Evolutionary conservation across 2,888 invertebrate genomes (phyloP), one percentile per base, ranked within the genome.

Genomic region (Drosophila longiperda): DNA sequence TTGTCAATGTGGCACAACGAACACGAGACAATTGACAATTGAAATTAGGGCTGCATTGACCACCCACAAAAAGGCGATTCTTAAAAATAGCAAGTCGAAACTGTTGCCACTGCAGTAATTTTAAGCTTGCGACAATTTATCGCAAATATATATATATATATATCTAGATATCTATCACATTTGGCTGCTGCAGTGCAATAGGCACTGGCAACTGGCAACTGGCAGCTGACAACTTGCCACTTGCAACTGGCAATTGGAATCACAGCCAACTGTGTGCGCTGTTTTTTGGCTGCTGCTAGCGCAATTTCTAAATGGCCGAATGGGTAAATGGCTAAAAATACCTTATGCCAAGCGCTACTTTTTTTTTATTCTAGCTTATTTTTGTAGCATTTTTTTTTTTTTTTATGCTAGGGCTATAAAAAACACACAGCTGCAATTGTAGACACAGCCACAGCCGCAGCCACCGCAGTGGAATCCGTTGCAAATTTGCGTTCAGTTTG

Each of bases 401-500:
- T 63, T 74, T 67, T 57, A 60, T 55, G 45, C 62, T 59, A 40
- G 29, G 64, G 75, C 85, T 89, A 89, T 89, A 88, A 89, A 90
- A 88, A 82, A 77, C 68, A 52, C 60, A 71, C 82, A 82, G 83
- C 80, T 82, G 78, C 60, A 40, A 12, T 26, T 61, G 40, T n/a
- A 17, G 49, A 49, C 12, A 36, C 15, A n/a, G 26, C 17, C 36
- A 20, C 42, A 48, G 48, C 9, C 9, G 26, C 26, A 49, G 48
- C 17, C 49, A 42, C 20, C 33, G 59, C 50, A 58, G 65, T 58
- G 58, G 65, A 68, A 66, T 69, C 57, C 71, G 20, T 66, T 57
- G 54, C 60, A 4, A 40, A 36, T 42, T 68, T 77, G 82, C 80
- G 76, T 88, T 91, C 75, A 91, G 92, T 92, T 90, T 82, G 82